A percentile compares a stretch with the other conserved stretches of the same genome.
Conservation (phyloP, 2,113 vertebrate species). For the zebrafish (Danio rerio) region DNA sequence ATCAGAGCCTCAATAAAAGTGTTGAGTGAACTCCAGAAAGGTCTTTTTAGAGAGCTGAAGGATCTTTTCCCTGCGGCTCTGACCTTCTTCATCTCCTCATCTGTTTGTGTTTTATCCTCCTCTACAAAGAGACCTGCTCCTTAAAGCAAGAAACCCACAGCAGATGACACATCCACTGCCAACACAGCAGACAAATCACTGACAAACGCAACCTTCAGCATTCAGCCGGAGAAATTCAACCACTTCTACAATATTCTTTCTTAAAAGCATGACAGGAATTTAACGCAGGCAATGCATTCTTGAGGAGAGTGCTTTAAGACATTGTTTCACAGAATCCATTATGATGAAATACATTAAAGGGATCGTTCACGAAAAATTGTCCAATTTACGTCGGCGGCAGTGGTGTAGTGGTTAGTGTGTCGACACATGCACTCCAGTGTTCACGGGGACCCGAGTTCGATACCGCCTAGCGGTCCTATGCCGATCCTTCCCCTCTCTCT, state of each 20-base stretch:
- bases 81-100: conserved; percentile 13
- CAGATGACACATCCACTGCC: background rate
- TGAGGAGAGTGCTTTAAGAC: background rate
- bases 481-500: no score
- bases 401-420: no score
- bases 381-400: no score
- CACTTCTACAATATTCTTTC: background rate
- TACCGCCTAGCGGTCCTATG: no score
- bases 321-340: accelerated
- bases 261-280: background rate
- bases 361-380: no score
- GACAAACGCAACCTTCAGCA: background rate
- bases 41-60: background rate
- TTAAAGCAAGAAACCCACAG: conserved; percentile 7
- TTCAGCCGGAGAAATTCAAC: background rate
- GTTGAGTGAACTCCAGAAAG: conserved; percentile 5
- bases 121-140: conserved; percentile 10
- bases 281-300: no score
- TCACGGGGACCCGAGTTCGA: no score
- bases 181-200: background rate
- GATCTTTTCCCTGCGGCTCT: background rate
- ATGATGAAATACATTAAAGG: background rate
- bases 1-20: background rate
- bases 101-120: background rate
- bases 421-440: no score